Evolutionary conservation across 1,140 invertebrate genomes (phyloP).

Genomic region (Penaeus indicus): DNA sequence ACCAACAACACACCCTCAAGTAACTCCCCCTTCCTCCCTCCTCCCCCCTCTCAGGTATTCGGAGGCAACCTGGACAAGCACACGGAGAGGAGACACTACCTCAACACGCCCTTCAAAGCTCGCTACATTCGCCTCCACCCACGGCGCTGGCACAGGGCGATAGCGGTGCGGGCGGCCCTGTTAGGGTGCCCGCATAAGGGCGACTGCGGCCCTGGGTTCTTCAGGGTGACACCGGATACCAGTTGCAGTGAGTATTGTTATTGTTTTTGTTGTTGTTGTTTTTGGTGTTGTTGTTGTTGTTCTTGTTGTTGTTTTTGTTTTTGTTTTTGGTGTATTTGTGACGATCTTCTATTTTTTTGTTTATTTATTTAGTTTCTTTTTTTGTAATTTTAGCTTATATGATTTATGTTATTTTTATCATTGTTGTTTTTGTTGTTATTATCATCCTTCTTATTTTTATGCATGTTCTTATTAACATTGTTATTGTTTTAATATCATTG

Average conservation of each 20-base stretch:
- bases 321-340: no score
- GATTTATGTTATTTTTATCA: no score
- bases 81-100: conserved; percentile 73
- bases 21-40: not conserved
- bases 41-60: conserved; percentile 71
- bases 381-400: no score
- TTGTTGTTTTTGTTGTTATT: no score
- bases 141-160: conserved; percentile 72
- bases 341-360: no score
- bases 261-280: not conserved
- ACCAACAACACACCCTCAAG: no score
- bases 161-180: conserved; percentile 73
- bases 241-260: conserved; percentile 72
- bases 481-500: no score
- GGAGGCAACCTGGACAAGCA: conserved; percentile 75
- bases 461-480: no score
- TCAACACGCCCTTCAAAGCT: conserved; percentile 74
- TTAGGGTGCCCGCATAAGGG: conserved; percentile 74
- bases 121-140: conserved; percentile 74
- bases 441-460: no score
- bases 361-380: no score
- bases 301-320: not conserved
- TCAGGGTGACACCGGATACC: conserved; percentile 73
- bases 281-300: not conserved
- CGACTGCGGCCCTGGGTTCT: conserved; percentile 73